Evolutionary conservation across 2,797 vertebrate genomes (phyloP), one percentile per base, ranked within the genome.

Genomic region (Pelochelys cantorii): DNA sequence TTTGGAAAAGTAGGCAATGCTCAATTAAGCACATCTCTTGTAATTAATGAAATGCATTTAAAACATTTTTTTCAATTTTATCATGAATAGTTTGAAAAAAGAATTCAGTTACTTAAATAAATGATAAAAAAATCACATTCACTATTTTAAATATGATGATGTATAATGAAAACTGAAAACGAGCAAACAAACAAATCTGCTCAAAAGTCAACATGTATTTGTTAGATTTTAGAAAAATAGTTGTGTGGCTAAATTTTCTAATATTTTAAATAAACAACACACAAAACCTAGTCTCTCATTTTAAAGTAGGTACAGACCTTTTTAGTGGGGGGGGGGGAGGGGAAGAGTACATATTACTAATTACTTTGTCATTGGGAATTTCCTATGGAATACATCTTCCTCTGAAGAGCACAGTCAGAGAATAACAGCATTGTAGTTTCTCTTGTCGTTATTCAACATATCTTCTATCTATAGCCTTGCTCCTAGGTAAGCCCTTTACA

Each of bases 1-100:
- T 48, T 53, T 71, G 91, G 84, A 90, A 96, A 95, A 83, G 65
- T 37, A 91, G 81, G 89, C 75, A 23, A 42, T 82, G 88, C 83
- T 6, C 95, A 88, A 83, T 75, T 34, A 42, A 92, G 81, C 88
- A 84, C 0, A 1, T 13, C 78, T 77, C 83, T 3, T 85, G 31
- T 74, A 94, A 88, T 86, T 81, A 88, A 2, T 87, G 17, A 75
- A 57, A 11, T 54, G 79, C 34, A 54, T 2, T 9, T 85, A 88
- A 86, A 85, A 34, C 9, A 7, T 1, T 1, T 2, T 83, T 13
- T 0, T 2, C 5, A 90, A 85, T 5, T 83, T 60, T 34, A 15
- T 56, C 12, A 11, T 27, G 79, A 80, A 53, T 15, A 71, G 20
- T 13, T 89, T 17, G 68, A 71, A 71, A 71, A 71, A 20, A 37